Percentiles rank a stretch among this genome's conserved stretches.
Evolutionary conservation across 2,113 vertebrate species (phyloP).

Genomic region (Piprites chloris): DNA sequence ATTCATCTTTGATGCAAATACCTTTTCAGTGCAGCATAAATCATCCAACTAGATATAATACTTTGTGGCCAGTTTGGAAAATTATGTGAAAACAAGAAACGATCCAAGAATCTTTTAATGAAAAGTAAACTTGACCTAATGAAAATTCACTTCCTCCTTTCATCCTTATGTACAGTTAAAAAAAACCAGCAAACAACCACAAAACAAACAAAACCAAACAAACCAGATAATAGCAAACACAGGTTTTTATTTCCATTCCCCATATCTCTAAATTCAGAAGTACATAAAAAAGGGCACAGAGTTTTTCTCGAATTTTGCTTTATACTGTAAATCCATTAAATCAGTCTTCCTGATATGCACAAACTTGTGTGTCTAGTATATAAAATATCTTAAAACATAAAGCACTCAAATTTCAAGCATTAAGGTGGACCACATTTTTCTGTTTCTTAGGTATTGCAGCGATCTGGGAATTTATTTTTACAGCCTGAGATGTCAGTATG

Average conservation of each 20-base stretch:
- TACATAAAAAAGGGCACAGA: background rate
- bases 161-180: constrained; percentile 26
- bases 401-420: background rate
- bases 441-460: constrained; percentile 28
- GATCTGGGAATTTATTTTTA: constrained; percentile 57
- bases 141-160: constrained; percentile 66
- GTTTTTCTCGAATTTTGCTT: background rate
- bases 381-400: background rate
- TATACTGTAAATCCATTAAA: background rate
- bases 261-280: background rate
- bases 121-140: constrained; percentile 52
- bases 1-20: constrained; percentile 15
- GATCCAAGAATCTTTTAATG: constrained; percentile 54
- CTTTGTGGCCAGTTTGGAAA: constrained; percentile 53
- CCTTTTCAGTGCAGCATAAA: constrained; percentile 43
- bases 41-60: constrained; percentile 33
- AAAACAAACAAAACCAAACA: background rate
- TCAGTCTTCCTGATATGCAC: background rate
- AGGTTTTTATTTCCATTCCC: background rate
- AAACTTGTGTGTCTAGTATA: background rate
- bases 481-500: constrained; percentile 62
- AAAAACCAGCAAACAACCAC: too few relatives aligned
- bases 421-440: constrained; percentile 31
- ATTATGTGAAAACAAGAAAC: constrained; percentile 51
- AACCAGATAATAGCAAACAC: background rate